Conservation (phyloP, 2,113 vertebrate species). For the Grallaria varia region DNA sequence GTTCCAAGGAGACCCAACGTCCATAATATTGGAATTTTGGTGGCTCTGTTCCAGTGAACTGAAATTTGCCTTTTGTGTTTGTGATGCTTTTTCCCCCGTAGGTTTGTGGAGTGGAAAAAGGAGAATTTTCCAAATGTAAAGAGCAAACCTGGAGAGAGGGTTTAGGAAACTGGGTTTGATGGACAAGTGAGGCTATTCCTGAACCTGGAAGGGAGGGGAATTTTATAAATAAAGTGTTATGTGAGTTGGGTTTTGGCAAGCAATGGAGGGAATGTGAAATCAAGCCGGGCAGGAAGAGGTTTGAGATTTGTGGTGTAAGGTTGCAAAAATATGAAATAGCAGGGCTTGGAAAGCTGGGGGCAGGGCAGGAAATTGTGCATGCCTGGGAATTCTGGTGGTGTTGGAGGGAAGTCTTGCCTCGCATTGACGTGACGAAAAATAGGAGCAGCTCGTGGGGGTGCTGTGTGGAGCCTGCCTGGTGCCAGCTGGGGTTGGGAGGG, state of each 20-base stretch:
- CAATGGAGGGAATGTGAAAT: background rate
- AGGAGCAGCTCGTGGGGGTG: background rate
- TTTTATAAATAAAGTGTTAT: background rate
- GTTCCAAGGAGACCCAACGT: background rate
- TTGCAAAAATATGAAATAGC: background rate
- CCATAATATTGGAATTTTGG: background rate
- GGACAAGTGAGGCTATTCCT: background rate
- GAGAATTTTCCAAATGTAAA: background rate
- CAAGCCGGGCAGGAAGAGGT: background rate
- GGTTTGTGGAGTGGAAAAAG: background rate
- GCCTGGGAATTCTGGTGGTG: background rate
- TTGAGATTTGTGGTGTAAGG: background rate
- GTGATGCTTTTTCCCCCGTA: background rate
- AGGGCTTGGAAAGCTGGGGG: background rate
- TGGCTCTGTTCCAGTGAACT: background rate
- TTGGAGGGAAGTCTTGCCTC: background rate
- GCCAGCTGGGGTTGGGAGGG: rapidly evolving
- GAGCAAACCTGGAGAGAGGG: background rate
- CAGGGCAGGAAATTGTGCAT: background rate
- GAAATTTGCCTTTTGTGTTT: background rate
- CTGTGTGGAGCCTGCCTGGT: background rate
- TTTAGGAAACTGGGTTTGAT: background rate
- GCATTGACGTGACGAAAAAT: rapidly evolving
- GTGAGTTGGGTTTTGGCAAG: background rate
- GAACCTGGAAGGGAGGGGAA: background rate